Evolutionary conservation across 1,140 invertebrate genomes (phyloP).

Genomic region (Pseudomyrmex pallidus): DNA sequence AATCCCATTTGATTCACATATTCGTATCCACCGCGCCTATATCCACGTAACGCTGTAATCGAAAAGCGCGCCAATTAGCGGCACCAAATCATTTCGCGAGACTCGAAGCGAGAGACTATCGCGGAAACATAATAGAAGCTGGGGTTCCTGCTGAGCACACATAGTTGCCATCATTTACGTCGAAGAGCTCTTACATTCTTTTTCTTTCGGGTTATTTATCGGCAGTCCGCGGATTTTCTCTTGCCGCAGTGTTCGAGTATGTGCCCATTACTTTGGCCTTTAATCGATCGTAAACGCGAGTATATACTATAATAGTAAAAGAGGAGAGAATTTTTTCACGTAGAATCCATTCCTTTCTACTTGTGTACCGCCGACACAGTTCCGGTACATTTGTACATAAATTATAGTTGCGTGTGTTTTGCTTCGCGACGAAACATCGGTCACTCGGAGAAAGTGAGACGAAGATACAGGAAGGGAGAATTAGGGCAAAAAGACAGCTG

Average conservation of each 20-base stretch:
- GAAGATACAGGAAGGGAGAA: conserved; percentile 25
- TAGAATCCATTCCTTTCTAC: neutral
- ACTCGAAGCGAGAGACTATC: conserved; percentile 8
- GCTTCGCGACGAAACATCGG: neutral
- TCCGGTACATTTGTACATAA: conserved; percentile 11
- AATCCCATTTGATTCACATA: conserved; percentile 8
- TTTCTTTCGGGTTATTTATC: conserved; percentile 57
- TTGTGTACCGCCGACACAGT: too few relatives aligned
- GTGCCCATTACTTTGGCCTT: neutral
- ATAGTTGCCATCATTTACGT: conserved; percentile 30
- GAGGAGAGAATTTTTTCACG: conserved; percentile 39
- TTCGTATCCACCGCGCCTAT: neutral
- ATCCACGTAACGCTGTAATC: neutral
- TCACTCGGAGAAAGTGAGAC: conserved; percentile 27
- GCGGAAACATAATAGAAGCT: neutral
- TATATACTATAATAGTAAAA: conserved; percentile 31
- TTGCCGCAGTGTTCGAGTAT: neutral
- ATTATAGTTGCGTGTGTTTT: too few relatives aligned
- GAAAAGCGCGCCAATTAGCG: conserved; percentile 9
- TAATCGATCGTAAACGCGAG: conserved; percentile 61
- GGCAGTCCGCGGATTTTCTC: conserved; percentile 13
- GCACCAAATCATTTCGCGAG: conserved; percentile 6
- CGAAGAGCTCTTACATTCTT: conserved; percentile 13
- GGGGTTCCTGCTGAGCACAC: neutral
- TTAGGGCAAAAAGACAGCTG: conserved; percentile 7